Evolutionary conservation across 2,797 vertebrate species (phyloP), one percentile per base, ranked within the genome.

Genomic region (Chaunax sp.): DNA sequence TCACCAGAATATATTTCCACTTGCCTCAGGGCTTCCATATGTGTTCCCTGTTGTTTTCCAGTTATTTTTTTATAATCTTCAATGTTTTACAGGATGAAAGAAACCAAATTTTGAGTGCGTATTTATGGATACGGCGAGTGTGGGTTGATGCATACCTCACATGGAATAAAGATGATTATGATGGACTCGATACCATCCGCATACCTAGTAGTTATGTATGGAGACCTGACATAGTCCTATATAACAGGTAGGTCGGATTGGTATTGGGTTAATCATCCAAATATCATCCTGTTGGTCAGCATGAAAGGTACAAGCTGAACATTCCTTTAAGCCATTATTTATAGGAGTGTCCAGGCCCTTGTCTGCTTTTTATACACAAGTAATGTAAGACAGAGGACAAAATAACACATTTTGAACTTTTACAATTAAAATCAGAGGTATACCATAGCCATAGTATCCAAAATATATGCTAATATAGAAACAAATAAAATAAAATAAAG

Each of bases 171-270:
- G 92, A 95, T 2, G 91, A 93, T 67, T 98, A 97, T 0, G 95
- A 92, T 7, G 96, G 95, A 77, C 94, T 98, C 5, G 95, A 96
- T 90, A 94, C 92, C 90, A 96, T 98, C 91, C 95, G 93, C 69
- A 94, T 97, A 89, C 97, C 97, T 90, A 95, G 96, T 92, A 95
- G 95, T 92, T 95, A 96, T 64, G 94, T 97, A 86, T 98, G 97
- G 97, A 93, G 94, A 78, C 97, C 97, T 0, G 96, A 98, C 92
- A 96, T 98, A 70, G 93, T 97, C 71, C 94, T 98, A 80, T 97
- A 98, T 89, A 98, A 98, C 95, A 98, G 94, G 97, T 98, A 95
- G 78, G 94, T 93, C 79, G 70, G 85, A 83, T 33, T 88, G 79
- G 85, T 90, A 80, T 91, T 84, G 84, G 50, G 78, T 77, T 72